Evolutionary conservation across 1,140 invertebrate genomes (phyloP), one percentile per base, ranked within the genome.

Genomic region (Pseudomyrmex gracilis): DNA sequence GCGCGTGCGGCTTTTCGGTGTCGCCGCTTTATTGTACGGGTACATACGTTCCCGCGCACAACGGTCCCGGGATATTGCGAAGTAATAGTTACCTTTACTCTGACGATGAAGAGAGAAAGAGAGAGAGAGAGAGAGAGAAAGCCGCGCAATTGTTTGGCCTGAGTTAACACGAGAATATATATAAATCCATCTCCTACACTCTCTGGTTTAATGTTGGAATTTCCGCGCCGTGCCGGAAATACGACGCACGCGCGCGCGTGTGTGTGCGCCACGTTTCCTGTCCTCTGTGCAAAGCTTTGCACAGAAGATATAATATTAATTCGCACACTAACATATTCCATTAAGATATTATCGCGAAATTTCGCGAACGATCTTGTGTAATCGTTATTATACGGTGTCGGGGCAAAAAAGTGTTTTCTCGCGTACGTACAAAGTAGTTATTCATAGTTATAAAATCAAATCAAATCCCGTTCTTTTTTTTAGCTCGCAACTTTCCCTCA

Each of bases 101-200:
- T 66, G 70, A 83, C 61, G 51, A 76, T 4, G 5, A 5, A 34
- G 5, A 34, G 1, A 34, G 34, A 34, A 5, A 24, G 24, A 24
- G 24, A 24, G 24, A 24, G 24, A 24, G 24, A 24, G 2, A 34
- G 24, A 34, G 24, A 34, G 24, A 34, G 24, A 24, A 67, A 82
- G 45, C 55, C 67, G 15, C 60, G 43, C 73, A 20, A 76, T 83
- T 74, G 71, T 82, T 73, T 55, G 49, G 43, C 10, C 49, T 45
- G 60, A 74, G 58, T 74, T 74, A 74, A 76, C 61, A 66, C 43
- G 34, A 64, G 73, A 66, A 78, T 78, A 77, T 34, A 34, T 34
- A 34, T 34, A 34, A 34, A 66, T 77, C 61, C 73, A 13, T 76
- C 73, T 67, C 47, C 43, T 17, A 8, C 47, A 34, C 4, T 34